Conservation (phyloP, 2,113 vertebrate species). For the Gopherus evgoodei region DNA sequence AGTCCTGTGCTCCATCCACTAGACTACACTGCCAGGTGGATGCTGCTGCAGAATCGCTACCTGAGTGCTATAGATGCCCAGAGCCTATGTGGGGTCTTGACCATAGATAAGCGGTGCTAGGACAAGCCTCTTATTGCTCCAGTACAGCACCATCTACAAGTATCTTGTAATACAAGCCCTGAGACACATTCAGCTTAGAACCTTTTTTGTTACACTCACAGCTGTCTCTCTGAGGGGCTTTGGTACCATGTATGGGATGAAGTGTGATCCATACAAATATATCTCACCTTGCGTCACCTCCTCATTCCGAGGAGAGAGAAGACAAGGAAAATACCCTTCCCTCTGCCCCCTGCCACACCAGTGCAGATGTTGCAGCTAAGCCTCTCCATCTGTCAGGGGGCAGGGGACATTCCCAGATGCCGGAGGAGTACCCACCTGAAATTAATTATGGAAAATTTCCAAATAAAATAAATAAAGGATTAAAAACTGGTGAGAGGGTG, state of each 20-base stretch:
- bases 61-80: background rate
- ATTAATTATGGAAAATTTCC: background rate
- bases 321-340: background rate
- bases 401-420: background rate
- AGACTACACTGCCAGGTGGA: too few species aligned
- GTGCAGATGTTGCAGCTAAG: fast-evolving
- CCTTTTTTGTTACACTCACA: background rate
- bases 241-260: background rate
- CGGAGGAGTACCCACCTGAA: background rate
- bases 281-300: fast-evolving
- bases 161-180: background rate
- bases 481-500: background rate
- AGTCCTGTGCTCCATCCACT: too few species aligned
- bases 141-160: background rate
- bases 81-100: background rate
- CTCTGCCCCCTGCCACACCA: background rate
- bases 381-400: background rate
- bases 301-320: background rate
- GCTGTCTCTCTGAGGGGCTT: background rate
- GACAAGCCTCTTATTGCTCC: too few species aligned
- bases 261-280: background rate
- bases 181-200: background rate
- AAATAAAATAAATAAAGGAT: background rate
- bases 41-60: too few species aligned
- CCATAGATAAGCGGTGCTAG: background rate